phyloP scores from a whole-genome alignment of 2,113 vertebrate species.

The Rhegmatorhina hoffmannsi region DNA sequence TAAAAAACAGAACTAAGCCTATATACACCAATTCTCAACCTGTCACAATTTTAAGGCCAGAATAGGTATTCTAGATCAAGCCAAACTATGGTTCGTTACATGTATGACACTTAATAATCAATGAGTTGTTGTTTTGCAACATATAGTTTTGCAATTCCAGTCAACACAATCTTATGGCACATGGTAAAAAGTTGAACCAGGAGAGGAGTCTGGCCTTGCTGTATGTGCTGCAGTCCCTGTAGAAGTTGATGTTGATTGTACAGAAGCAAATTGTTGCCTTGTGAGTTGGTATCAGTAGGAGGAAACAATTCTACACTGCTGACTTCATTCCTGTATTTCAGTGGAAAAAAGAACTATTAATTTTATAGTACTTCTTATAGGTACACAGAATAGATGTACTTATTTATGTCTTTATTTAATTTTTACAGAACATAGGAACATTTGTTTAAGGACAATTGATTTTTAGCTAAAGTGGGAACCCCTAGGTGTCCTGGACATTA shows the following conservation, averaged over 20 bases:
- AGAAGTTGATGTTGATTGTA: background rate
- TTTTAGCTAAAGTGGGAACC: background rate
- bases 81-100: background rate
- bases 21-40: background rate
- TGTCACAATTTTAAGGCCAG: background rate
- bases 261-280: background rate
- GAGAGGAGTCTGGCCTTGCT: background rate
- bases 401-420: background rate
- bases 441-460: background rate
- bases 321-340: background rate
- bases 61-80: background rate
- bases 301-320: background rate
- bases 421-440: background rate
- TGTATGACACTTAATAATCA: background rate
- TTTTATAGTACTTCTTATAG: background rate
- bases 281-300: background rate
- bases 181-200: background rate
- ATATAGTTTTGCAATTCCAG: background rate
- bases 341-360: background rate
- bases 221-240: background rate
- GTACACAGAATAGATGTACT: background rate
- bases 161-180: background rate
- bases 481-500: background rate
- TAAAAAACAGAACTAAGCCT: background rate
- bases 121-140: background rate